Base-by-base conservation (phyloP, 2,888 invertebrate genomes). In the Apantesis nais region DNA sequence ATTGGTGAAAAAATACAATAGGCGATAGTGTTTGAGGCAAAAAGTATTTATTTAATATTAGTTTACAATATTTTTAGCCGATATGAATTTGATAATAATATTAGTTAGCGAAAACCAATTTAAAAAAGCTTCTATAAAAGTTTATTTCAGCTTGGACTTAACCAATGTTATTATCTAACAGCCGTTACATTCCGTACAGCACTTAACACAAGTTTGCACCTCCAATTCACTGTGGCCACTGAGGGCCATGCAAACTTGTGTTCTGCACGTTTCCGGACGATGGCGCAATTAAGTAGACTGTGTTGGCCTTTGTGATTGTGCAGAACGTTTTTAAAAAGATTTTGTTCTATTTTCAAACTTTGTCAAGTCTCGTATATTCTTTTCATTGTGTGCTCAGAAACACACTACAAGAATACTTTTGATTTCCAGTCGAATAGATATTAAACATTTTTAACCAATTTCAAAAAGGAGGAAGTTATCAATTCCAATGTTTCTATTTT, bases 171-270 rank as follows among this genome's bases (percentile, higher is more conserved):
- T 66, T 44, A 12, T 22, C 55, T 39, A 74, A 72, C 52, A 31
- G 62, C 66, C 39, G 29, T 39, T 65, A 69, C 37, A 75, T 39
- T 60, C 67, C 63, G 73, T 73, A 70, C 71, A 76, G 58, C 71
- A 74, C 74, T 78, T 72, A 75, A 69, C 69, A 80, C 68, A 78
- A 80, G 78, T 78, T 75, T 71, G 62, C 71, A 25, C 55, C 67
- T 60, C 48, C 41, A 44, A n/a, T 70, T 62, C 41, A 80, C 76
- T 61, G 74, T 16, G 64, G 58, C 61, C 64, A 71, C 55, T 63
- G 66, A 76, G 70, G 69, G 73, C 68, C 62, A 71, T 76, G 80
- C 72, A 82, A 78, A 78, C 74, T 81, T 74, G 70, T 52, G 61
- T 68, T 66, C 68, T 74, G 80, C 80, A 80, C 80, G 80, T 73